Evolutionary conservation across 2,888 invertebrate species (phyloP), one percentile per base, ranked within the genome.

Genomic region (Cephus sareptanus): DNA sequence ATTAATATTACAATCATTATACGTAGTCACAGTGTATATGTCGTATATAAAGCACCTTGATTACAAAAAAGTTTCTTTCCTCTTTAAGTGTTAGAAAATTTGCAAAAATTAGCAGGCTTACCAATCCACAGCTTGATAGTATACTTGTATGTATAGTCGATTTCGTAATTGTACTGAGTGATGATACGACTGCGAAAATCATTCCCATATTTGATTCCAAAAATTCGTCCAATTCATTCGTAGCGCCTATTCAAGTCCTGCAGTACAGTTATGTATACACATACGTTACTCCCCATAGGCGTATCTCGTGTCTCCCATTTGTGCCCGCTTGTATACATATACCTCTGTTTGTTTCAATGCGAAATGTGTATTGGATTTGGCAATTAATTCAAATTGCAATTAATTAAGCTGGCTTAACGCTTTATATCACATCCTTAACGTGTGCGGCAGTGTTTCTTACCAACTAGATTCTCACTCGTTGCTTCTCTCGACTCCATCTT

Each of bases 371-470:
- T 71, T 34, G 33, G 33, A 13, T 71, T 71, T 71, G 71, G 71
- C 71, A 31, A 71, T 34, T 34, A 34, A 31, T 23, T 34, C 2
- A 31, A 31, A 71, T 76, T 70, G 69, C 73, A 75, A 73, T 75
- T 69, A 79, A 74, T 40, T 76, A 80, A 86, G 82, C 82, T 81
- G 82, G 81, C 86, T 89, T 87, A 56, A 88, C 83, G 81, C 83
- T 83, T 88, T 88, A 86, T 89, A 89, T 89, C 89, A 89, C 89
- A 89, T 89, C 83, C 77, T 85, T 82, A 84, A 84, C 84, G 84
- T 88, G 86, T 87, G 86, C 86, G 87, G 89, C 89, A 89, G 87
- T 89, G 84, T 87, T 84, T 77, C 80, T 79, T 83, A 83, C 69
- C 77, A 77, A 77, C 83, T 82, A 83, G 71, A 68, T 71, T 13